Percentiles rank a stretch among this genome's conserved stretches.
Conservation (phyloP, 2,888 invertebrate genomes). For the Andrena fulva region DNA sequence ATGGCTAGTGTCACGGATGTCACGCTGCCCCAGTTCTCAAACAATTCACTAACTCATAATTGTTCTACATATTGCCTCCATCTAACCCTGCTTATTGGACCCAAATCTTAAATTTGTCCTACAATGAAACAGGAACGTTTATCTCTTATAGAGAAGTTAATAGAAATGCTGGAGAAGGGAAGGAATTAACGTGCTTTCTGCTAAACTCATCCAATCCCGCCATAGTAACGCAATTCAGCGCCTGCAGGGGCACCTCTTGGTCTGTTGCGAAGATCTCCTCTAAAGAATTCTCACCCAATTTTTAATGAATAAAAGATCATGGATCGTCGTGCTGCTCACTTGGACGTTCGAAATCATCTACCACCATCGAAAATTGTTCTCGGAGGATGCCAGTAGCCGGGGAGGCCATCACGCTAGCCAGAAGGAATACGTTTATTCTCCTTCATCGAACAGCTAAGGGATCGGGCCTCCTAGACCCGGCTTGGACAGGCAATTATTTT, state of each 20-base stretch:
- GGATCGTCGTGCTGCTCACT: conserved; percentile 37
- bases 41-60: conserved; percentile 66
- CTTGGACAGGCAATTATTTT: conserved; percentile 68
- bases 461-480: conserved; percentile 64
- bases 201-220: not conserved
- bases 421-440: conserved; percentile 62
- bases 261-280: conserved; percentile 32
- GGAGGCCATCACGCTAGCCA: conserved; percentile 67
- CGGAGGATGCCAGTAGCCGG: conserved; percentile 63
- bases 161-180: no score
- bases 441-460: conserved; percentile 59
- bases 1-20: conserved; percentile 79
- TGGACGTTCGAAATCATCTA: conserved; percentile 54
- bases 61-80: conserved; percentile 40
- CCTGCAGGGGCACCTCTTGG: not conserved
- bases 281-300: conserved; percentile 15
- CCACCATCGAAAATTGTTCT: conserved; percentile 69
- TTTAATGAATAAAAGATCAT: conserved; percentile 67
- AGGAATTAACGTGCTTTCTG: no score
- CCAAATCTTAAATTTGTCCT: conserved; percentile 10
- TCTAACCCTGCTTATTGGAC: conserved; percentile 22
- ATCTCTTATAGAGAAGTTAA: no score
- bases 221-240: conserved; percentile 9
- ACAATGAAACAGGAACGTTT: not conserved
- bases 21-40: conserved; percentile 82